Conservation (phyloP, 2,888 invertebrate genomes). For the Calameuta pallipes region DNA sequence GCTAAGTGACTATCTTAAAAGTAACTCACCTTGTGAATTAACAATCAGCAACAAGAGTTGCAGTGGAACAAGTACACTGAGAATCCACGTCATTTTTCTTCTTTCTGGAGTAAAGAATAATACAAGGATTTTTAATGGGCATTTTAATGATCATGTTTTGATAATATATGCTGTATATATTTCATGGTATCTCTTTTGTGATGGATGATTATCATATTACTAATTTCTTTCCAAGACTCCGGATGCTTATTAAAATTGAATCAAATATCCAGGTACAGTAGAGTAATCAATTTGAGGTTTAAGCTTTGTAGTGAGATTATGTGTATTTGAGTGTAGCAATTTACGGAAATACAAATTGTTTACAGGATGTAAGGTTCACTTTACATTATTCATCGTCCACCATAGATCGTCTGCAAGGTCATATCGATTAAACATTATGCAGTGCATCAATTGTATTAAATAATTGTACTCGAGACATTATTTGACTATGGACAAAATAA, state of each 20-base stretch:
- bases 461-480: background rate
- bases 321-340: background rate
- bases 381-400: background rate
- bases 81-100: background rate
- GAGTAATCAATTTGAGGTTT: background rate
- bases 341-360: background rate
- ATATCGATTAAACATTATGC: background rate
- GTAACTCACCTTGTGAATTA: background rate
- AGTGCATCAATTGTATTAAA: background rate
- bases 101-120: background rate
- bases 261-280: background rate
- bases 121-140: background rate
- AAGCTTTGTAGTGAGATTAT: background rate
- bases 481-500: background rate
- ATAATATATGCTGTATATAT: background rate
- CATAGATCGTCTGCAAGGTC: background rate
- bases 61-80: background rate
- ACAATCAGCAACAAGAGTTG: background rate
- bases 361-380: background rate
- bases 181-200: background rate
- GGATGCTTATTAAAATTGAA: background rate
- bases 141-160: background rate
- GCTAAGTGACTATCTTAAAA: background rate
- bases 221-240: background rate
- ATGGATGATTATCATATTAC: background rate